phyloP scores from a whole-genome alignment of 1,140 invertebrate species.

The Camponotus pennsylvanicus region DNA sequence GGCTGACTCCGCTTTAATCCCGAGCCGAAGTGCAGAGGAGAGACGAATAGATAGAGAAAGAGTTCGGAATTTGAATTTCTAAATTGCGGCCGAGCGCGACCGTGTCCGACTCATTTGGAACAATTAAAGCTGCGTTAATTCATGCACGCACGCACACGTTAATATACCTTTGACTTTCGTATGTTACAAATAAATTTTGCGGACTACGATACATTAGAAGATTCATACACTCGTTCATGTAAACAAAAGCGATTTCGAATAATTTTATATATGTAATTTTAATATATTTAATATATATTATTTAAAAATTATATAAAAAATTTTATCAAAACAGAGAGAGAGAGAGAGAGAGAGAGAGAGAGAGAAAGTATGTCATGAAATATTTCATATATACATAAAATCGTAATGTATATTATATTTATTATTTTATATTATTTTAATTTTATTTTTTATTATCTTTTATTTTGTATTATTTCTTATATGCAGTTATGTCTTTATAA shows the following conservation, averaged over 20 bases:
- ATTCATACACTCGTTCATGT: not conserved
- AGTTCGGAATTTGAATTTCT: conserved; percentile 61
- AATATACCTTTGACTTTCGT: not conserved
- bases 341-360: no score
- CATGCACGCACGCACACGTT: not conserved
- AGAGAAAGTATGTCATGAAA: not conserved
- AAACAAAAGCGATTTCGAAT: not conserved
- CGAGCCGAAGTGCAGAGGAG: conserved; percentile 11
- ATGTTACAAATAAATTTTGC: not conserved
- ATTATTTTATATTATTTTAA: not conserved
- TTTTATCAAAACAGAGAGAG: no score
- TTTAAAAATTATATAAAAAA: not conserved
- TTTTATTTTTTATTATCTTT: not conserved
- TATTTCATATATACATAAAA: not conserved
- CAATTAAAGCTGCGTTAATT: conserved; percentile 63
- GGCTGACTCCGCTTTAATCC: conserved; percentile 58
- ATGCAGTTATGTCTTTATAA: not conserved
- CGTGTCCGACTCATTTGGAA: conserved; percentile 51
- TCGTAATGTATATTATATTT: not conserved
- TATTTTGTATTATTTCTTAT: not conserved
- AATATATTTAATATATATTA: not conserved
- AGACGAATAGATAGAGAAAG: conserved; percentile 1
- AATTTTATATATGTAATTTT: not conserved
- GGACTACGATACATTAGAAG: not conserved
- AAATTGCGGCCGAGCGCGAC: conserved; percentile 39